phyloP scores from a whole-genome alignment of 64 coral and sea anemone genomes.

The Actinia equina region DNA sequence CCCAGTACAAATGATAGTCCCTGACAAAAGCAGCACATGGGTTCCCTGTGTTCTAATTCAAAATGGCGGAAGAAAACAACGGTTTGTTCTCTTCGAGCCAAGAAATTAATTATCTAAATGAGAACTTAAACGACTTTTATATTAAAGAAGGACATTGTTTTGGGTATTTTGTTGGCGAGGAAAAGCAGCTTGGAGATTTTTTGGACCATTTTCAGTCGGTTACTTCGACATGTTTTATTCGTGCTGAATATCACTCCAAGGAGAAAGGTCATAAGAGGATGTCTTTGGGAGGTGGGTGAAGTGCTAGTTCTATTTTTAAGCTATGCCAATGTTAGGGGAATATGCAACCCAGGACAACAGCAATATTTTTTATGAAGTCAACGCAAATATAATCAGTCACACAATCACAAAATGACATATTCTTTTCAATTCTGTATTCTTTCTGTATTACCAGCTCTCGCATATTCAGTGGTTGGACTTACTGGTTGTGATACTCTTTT shows the following conservation, averaged over 20 bases:
- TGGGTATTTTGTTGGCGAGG: background rate
- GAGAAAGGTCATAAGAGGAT: background rate
- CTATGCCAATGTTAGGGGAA: too few species aligned
- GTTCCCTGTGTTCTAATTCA: background rate
- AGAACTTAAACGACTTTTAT: background rate
- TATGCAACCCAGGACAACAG: too few species aligned
- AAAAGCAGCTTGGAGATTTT: constrained; percentile 1
- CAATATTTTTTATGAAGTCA: too few species aligned
- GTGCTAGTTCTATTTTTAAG: too few species aligned
- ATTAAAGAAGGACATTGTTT: background rate
- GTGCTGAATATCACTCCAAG: background rate
- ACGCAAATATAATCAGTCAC: too few species aligned
- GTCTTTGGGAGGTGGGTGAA: background rate
- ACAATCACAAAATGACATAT: too few species aligned
- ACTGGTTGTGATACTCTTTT: too few species aligned
- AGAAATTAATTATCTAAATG: background rate
- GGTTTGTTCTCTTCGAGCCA: background rate
- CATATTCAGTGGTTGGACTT: too few species aligned
- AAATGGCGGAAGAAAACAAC: background rate
- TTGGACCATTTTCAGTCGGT: background rate
- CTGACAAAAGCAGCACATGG: background rate
- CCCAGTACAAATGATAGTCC: too few species aligned
- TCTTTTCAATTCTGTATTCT: too few species aligned
- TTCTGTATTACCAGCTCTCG: too few species aligned
- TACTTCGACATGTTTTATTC: background rate